Percentiles rank a stretch among this genome's conserved stretches.
These are phyloP conservation scores for Drosophila chauvacae DNA, from an alignment of 1,140 invertebrate genomes.

Conservation along the genomic window DNA sequence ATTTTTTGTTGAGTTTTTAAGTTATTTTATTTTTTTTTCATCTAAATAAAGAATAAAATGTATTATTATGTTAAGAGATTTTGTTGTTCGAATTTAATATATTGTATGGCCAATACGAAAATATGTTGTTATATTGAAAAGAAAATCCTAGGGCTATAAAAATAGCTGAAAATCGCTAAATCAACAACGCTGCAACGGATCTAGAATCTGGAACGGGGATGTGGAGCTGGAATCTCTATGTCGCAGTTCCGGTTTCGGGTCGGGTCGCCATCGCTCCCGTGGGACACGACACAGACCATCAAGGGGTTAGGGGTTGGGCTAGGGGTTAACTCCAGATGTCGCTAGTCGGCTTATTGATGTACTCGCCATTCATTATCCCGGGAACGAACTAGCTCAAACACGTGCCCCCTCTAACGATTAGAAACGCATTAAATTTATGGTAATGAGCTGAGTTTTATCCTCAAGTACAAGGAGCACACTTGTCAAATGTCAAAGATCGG, in stretches of 20 bases:
- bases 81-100: neutral
- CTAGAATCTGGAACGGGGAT: conserved; percentile 1
- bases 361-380: conserved; percentile 65
- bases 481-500: conserved; percentile 60
- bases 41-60: too few species aligned
- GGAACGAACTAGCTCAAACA: conserved; percentile 45
- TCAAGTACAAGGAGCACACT: conserved; percentile 36
- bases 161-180: neutral
- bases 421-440: conserved; percentile 83
- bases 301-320: conserved; percentile 59
- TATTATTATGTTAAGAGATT: neutral
- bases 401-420: conserved; percentile 75
- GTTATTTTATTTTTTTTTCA: too few species aligned
- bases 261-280: conserved; percentile 30
- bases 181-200: conserved; percentile 12
- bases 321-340: conserved; percentile 53
- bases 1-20: too few species aligned
- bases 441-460: conserved; percentile 66
- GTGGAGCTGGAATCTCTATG: conserved; percentile 36
- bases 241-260: conserved; percentile 40
- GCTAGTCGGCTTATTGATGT: conserved; percentile 59
- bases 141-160: neutral
- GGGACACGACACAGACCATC: conserved; percentile 49
- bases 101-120: neutral
- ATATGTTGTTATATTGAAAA: neutral